Evolutionary conservation across 92 coral and sea anemone genomes (phyloP), one percentile per base, ranked within the genome.

Genomic region (Paragorgia papillata): DNA sequence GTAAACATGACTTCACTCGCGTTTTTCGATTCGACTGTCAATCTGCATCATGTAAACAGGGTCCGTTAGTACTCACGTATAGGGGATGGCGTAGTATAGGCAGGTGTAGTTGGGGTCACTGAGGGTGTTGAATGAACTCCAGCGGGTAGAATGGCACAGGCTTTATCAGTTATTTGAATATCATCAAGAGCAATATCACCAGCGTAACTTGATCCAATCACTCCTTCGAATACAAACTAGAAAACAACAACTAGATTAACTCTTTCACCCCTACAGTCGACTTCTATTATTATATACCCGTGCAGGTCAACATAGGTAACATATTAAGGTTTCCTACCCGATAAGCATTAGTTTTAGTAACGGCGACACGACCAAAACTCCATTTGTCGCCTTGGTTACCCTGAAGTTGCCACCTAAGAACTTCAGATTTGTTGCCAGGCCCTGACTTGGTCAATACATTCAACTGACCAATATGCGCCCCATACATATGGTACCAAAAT

Each of bases 401-500:
- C 37, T 66, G 79, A 76, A 94, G 73, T 21, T 57, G 76, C 98
- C 98, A 94, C 21, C 86, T 37, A 17, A 94, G 41, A 13, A 62
- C 71, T 66, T 94, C 97, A 18, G 90, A 84, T 73, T 75, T 34
- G 53, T 83, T 94, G 21, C 98, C 98, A 61, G 92, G 82, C 14
- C 87, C 94, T 14, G 91, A 86, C 69, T 94, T 94, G 69, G 89
- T 85, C 4, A 88, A 54, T 17, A 94, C 84, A 63, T 89, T 91
- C 40, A 94, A 57, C 1, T 87, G 87, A 1, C 98, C 98, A 22
- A 91, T 88, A 55, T 82, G 83, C 3, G 87, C 50, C 10, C 98
- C 98, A 68, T 61, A 84, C 98, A 94, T 94, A 67, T 94, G 98
- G 57, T 91, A 94, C 98, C 98, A 94, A 79, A 94, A 94, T 74